phyloP scores from a whole-genome alignment of 1,140 invertebrate genomes.

The Eumaeus atala region DNA sequence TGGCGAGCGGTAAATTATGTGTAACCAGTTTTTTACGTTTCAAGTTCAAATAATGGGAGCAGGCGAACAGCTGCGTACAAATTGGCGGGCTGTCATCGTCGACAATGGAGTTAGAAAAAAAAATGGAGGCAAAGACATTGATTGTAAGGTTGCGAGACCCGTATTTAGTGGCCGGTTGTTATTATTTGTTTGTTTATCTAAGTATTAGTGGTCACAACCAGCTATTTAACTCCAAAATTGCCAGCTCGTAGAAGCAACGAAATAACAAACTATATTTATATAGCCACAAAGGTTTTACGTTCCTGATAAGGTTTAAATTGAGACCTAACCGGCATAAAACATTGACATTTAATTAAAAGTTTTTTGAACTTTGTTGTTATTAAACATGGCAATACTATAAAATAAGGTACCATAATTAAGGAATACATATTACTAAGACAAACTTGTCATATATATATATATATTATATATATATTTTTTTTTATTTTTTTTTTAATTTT shows the following conservation, averaged over 20 bases:
- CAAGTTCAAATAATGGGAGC: conserved; percentile 61
- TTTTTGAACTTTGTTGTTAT: background rate
- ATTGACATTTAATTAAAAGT: background rate
- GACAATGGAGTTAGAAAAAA: conserved; percentile 48
- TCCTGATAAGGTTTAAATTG: conserved; percentile 8
- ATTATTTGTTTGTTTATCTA: conserved; percentile 29
- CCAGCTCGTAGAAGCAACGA: conserved; percentile 17
- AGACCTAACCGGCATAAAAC: no score
- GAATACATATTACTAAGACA: no score
- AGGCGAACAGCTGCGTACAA: conserved; percentile 33
- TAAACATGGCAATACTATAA: no score
- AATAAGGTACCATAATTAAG: no score
- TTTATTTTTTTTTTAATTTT: no score
- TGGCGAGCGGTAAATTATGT: conserved; percentile 69
- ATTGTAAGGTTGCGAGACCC: conserved; percentile 22
- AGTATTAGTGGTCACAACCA: conserved; percentile 17
- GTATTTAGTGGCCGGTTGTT: conserved; percentile 24
- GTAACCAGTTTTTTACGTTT: conserved; percentile 57
- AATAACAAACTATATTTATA: background rate
- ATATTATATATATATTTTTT: no score
- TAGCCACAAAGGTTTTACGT: background rate
- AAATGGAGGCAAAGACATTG: conserved; percentile 24
- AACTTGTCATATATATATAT: no score
- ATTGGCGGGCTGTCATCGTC: conserved; percentile 37
- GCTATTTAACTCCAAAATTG: conserved; percentile 16